phyloP scores from a whole-genome alignment of 2,113 vertebrate genomes.

The Pyxicephalus adspersus region DNA sequence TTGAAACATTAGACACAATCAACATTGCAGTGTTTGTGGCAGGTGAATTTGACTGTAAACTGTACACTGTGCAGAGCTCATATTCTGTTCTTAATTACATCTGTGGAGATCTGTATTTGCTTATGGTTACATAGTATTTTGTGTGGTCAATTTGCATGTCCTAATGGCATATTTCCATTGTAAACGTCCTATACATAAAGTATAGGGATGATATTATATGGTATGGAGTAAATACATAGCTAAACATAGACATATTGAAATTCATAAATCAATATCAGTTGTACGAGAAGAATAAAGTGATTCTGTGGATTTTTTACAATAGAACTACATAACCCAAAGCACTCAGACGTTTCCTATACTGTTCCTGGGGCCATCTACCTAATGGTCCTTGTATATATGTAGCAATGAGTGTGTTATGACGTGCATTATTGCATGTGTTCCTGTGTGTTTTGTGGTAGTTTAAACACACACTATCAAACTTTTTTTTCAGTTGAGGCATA shows the following conservation, averaged over 20 bases:
- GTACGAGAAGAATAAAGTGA: not conserved
- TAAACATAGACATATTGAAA: constrained; percentile 13
- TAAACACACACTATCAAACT: too few species aligned
- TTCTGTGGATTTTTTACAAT: not conserved
- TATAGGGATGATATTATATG: constrained; percentile 4
- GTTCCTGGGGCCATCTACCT: too few species aligned
- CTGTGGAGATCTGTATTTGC: constrained; percentile 73
- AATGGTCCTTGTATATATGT: too few species aligned
- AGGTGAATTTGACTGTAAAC: constrained; percentile 71
- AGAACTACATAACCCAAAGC: not conserved
- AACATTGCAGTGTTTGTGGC: constrained; percentile 62
- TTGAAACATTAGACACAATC: constrained; percentile 64
- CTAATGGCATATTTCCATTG: constrained; percentile 66
- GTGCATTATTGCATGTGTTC: too few species aligned
- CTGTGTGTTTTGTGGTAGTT: too few species aligned
- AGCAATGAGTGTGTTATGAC: too few species aligned
- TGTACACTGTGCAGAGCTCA: constrained; percentile 65
- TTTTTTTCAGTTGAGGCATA: too few species aligned
- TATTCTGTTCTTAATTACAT: constrained; percentile 75
- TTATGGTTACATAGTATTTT: constrained; percentile 65
- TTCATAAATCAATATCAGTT: not conserved
- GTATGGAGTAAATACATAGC: not conserved
- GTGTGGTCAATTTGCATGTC: constrained; percentile 68
- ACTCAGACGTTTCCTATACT: too few species aligned
- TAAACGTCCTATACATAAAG: constrained; percentile 46